Base-by-base conservation (phyloP, 2,113 vertebrate species). In the Hymenochirus boettgeri region DNA sequence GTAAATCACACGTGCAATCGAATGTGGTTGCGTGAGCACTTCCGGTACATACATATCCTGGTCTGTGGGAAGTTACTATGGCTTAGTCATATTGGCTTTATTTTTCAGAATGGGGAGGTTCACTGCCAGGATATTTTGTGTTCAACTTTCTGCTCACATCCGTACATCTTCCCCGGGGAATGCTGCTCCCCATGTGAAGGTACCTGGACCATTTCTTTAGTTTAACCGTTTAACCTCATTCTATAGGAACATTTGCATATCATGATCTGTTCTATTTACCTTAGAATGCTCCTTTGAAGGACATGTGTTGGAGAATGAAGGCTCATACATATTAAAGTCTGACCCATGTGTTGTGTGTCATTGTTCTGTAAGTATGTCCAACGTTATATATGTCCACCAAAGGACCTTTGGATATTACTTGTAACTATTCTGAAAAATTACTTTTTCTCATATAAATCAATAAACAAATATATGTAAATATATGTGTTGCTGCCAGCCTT, bases 101-200 rank as follows among this genome's bases (percentile, higher is more conserved):
- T 22, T 6, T 11, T 53, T 61, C 73, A 89, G 86, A 67, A 85
- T 3, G 88, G 88, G 39, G 86, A 90, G 72, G 87, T 88, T 75
- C 86, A 73, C 65, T 89, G 88, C 0, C 80, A 88, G 71, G 73
- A 65, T 65, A 59, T 74, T 29, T 65, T 61, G 0, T 89, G 87
- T 3, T 75, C 64, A 5, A 18, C 0, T 2, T 75, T 66, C 60
- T 90, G 87, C 24, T 7, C 57, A 0, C 83, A 85, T 48, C 53
- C 69, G 5, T 1, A 60, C 2, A 0, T 0, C 0, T 42, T 73
- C 3, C 72, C 71, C 0, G 3, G 58, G 2, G 76, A 78, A 64
- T 87, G 86, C 71, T 88, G 88, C 37, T 57, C 72, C 0, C 64
- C 77, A 48, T 90, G 88, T 73, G 72, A 70, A 83, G 85, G 85